Base-by-base conservation (phyloP, 1,140 invertebrate genomes). In the Lamellibrachia luymesi region DNA sequence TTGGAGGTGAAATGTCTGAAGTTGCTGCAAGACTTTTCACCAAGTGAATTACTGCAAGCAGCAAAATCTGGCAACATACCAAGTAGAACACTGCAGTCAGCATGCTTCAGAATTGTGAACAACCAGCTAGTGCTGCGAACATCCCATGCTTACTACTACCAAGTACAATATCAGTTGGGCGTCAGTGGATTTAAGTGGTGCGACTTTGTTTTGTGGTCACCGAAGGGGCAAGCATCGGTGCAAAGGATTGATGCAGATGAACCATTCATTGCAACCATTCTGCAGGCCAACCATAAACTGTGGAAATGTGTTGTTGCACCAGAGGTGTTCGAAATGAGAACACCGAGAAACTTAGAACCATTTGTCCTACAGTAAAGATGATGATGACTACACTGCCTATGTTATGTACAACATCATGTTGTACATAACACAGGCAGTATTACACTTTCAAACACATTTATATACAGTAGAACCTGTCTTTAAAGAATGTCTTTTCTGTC, bases 261-360 rank as follows among this genome's bases (percentile, higher is more conserved):
- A 50, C 10, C 17, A 7, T 50, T 91, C 90, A 91, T 5, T 25
- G 25, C 4, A 6, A 38, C 50, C 22, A 8, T 50, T 8, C 4
- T 91, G 49, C 49, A 91, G 90, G 90, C 90, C 2, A 51, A 50
- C 49, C 50, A 25, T 50, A 91, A 91, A 91, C 4, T 91, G n/a
- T 91, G 90, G 49, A 91, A 7, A 91, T 27, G 13, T 91, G 90
- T 91, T 91, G 49, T 91, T 91, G 50, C 5, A 91, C 90, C 90
- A 4, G 90, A 91, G 22, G 10, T 50, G 8, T 91, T 91, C 22
- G 90, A 91, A 91, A 91, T 91, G 90, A 91, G 90, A 51, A 51
- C 22, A 51, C 90, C 90, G 8, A 91, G 90, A 51, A 91, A 7
- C 5, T 51, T 91, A 6, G 27, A 50, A 4, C 90, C 90, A 91